Percentiles rank a stretch among this genome's conserved stretches.
phyloP scores from a whole-genome alignment of 2,888 invertebrate species.

The Odontocerum albicorne region DNA sequence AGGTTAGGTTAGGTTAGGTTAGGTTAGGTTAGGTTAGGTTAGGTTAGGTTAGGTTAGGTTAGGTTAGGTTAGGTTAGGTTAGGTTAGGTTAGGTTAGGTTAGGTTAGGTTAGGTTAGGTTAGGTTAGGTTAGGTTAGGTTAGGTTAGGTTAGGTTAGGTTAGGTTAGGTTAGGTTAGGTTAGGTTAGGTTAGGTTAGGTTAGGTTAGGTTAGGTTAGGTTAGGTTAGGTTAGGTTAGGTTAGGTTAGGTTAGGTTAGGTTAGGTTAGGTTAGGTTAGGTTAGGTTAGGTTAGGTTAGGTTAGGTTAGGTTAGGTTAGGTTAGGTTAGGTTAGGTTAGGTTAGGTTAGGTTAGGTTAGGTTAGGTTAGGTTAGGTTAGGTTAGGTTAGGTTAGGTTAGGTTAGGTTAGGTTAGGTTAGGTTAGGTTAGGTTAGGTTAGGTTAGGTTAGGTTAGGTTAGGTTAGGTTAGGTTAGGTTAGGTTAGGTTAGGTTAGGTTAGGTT shows the following conservation, averaged over 20 bases:
- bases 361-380: slow-evolving; percentile 5
- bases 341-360: slow-evolving; percentile 5
- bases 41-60: slow-evolving; percentile 5
- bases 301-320: slow-evolving; percentile 5
- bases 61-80: slow-evolving; percentile 5
- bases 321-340: slow-evolving; percentile 5
- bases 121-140: slow-evolving; percentile 5
- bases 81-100: slow-evolving; percentile 5
- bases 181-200: slow-evolving; percentile 5
- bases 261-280: slow-evolving; percentile 5
- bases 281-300: slow-evolving; percentile 5
- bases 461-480: slow-evolving; percentile 5
- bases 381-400: slow-evolving; percentile 5
- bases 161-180: slow-evolving; percentile 5
- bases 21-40: slow-evolving; percentile 5
- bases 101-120: slow-evolving; percentile 5
- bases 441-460: slow-evolving; percentile 5
- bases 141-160: slow-evolving; percentile 5
- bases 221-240: slow-evolving; percentile 5
- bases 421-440: too few species aligned
- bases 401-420: slow-evolving; percentile 5
- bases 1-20: slow-evolving; percentile 5
- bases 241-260: slow-evolving; percentile 5
- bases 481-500: slow-evolving; percentile 5
- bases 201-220: slow-evolving; percentile 5